phyloP scores from a whole-genome alignment of 2,888 invertebrate genomes.

The Abrostola triplasia region DNA sequence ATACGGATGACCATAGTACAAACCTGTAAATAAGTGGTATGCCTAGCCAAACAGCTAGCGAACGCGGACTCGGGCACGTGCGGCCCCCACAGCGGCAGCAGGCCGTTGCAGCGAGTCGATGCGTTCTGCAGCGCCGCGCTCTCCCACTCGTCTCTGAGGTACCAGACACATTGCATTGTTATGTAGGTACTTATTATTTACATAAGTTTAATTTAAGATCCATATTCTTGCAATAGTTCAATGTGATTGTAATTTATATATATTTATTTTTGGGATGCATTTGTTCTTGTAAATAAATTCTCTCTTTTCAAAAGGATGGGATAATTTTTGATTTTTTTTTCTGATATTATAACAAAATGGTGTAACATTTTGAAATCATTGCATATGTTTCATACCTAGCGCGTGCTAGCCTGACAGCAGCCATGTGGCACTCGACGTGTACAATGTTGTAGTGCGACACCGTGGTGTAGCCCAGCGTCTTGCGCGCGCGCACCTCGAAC shows the following conservation, averaged over 20 bases:
- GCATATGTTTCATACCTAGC: slow-evolving; percentile 69
- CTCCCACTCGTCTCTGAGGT: slow-evolving; percentile 97
- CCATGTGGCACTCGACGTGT: slow-evolving; percentile 99
- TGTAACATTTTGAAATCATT: neutral
- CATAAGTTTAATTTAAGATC: no score
- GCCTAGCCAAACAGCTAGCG: slow-evolving; percentile 97
- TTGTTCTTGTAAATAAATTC: no score
- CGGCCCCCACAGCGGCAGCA: slow-evolving; percentile 98
- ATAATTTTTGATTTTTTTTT: no score
- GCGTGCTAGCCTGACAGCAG: slow-evolving; percentile 94
- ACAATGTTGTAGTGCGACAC: slow-evolving; percentile 99
- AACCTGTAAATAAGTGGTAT: slow-evolving; percentile 94
- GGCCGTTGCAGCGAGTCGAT: slow-evolving; percentile 98
- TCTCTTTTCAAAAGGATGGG: no score
- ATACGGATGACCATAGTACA: neutral
- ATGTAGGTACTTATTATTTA: no score
- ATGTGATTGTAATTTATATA: no score
- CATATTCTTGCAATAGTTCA: no score
- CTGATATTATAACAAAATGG: no score
- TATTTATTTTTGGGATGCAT: no score
- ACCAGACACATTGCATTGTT: no score
- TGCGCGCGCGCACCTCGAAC: slow-evolving; percentile 95
- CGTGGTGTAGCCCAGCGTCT: slow-evolving; percentile 96
- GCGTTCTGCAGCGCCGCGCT: slow-evolving; percentile 99
- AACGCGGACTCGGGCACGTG: slow-evolving; percentile 97